Base-by-base conservation (phyloP, 2,888 invertebrate genomes). In the Pyralis farinalis region DNA sequence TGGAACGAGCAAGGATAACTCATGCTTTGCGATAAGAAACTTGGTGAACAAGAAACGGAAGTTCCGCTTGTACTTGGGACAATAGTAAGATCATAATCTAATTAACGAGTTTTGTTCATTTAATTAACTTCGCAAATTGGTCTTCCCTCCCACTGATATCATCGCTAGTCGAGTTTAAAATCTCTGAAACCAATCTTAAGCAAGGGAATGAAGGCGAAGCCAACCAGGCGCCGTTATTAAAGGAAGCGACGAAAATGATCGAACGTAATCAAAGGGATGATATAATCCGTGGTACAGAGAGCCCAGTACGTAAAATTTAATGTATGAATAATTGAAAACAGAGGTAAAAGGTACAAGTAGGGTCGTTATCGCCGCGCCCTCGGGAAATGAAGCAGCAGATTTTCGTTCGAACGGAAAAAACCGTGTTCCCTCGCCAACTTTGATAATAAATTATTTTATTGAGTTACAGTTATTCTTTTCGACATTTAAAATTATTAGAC, bases 281-380 rank as follows among this genome's bases (percentile, higher is more conserved):
- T 65, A 67, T 68, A 69, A 70, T 71, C 66, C 60, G 54, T 46
- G 55, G 51, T 57, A 56, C 59, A 51, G 54, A 56, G 58, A 58
- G 53, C 53, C 49, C 55, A 51, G 58, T 51, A 52, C 55, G 61
- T 62, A 59, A 69, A 79, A 74, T 80, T 76, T 71, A 73, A 77
- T 75, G 73, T 75, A 79, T 78, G 81, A 77, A 83, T 82, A 84
- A 83, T 82, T 83, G 78, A 80, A 80, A 77, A 80, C 74, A 74
- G 68, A 75, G 74, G 77, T 72, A 71, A 73, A 71, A 75, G 73
- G 73, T 71, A 71, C 65, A 73, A 77, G 74, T 71, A 74, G 70
- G 72, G 71, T 77, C 77, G 76, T 82, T 81, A 78, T 70, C 67
- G 69, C 52, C 59, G 62, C 62, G 63, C 79, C 74, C 68, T 47